These are phyloP conservation scores for Teleogryllus oceanicus DNA, from an alignment of 2,888 invertebrate species.

Conservation along the genomic window DNA sequence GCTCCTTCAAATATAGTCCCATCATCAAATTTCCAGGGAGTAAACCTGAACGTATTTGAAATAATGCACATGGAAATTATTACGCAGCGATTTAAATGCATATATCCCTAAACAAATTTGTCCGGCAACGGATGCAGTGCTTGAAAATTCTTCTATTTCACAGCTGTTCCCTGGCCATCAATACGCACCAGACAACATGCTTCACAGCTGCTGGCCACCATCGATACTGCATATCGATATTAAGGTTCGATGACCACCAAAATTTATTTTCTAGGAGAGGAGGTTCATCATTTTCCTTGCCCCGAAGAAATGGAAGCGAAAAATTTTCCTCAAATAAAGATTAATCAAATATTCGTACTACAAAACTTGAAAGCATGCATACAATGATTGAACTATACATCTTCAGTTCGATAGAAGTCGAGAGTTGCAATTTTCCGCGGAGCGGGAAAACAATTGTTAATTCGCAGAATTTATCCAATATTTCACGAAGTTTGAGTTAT, in stretches of 20 bases:
- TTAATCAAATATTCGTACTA: no score
- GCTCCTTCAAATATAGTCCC: conserved; percentile 36
- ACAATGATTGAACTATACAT: no score
- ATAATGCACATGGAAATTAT: not conserved
- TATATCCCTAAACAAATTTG: not conserved
- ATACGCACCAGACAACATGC: conserved; percentile 34
- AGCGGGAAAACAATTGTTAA: no score
- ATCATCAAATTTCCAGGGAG: conserved; percentile 27
- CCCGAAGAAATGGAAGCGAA: no score
- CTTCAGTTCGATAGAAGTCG: no score
- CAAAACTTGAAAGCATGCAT: no score
- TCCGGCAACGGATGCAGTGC: not conserved
- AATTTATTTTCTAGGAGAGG: not conserved
- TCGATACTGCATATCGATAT: conserved; percentile 27
- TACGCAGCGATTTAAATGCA: conserved; percentile 22
- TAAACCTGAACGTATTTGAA: not conserved
- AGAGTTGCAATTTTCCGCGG: no score
- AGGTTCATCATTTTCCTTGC: no score
- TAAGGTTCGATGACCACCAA: conserved; percentile 18
- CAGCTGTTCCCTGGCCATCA: conserved; percentile 35
- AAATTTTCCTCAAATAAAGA: no score
- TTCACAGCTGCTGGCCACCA: conserved; percentile 30
- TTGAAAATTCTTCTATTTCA: conserved; percentile 28
- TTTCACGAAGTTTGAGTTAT: no score
- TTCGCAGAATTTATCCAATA: no score